These are phyloP conservation scores for Dasyornis broadbenti DNA, from an alignment of 2,113 vertebrate genomes.

Conservation along the genomic window DNA sequence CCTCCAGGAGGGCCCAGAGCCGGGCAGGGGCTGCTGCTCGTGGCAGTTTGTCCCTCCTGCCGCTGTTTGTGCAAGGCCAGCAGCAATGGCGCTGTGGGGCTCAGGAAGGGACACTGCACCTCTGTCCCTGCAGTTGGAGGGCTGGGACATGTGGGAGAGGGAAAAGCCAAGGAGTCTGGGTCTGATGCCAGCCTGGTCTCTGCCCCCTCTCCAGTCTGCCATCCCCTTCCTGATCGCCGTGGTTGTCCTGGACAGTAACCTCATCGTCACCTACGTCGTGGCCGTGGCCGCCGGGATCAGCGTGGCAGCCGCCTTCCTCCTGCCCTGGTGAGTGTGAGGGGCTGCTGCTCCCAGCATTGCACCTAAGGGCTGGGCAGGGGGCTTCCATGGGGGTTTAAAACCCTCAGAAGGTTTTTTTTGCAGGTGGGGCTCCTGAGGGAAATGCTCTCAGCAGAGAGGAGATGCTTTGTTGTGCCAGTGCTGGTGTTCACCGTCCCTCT, in stretches of 20 bases:
- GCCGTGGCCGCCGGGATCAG: slow-evolving; percentile 84
- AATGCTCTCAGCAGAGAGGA: not conserved
- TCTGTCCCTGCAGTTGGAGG: rapidly evolving
- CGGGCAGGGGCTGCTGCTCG: not conserved
- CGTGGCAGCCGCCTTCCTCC: slow-evolving; percentile 86
- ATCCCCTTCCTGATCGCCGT: slow-evolving; percentile 88
- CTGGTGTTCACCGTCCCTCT: not conserved
- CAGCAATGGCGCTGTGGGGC: not conserved
- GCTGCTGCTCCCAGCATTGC: not conserved
- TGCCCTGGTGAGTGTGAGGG: slow-evolving; percentile 83
- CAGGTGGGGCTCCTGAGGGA: not conserved
- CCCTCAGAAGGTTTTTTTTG: not conserved
- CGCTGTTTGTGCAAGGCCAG: not conserved
- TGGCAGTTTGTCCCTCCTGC: not conserved
- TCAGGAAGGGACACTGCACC: not conserved
- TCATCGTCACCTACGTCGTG: slow-evolving; percentile 82
- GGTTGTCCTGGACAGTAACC: slow-evolving; percentile 72
- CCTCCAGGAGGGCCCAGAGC: not conserved
- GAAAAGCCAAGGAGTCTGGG: not conserved
- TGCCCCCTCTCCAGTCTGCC: slow-evolving; percentile 75
- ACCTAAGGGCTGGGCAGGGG: not conserved
- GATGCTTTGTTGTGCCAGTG: not conserved
- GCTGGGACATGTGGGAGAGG: not conserved
- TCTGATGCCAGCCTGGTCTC: not conserved
- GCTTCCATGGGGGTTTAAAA: not conserved